Conservation (phyloP, 2,113 vertebrate species). For the Bos javanicus region DNA sequence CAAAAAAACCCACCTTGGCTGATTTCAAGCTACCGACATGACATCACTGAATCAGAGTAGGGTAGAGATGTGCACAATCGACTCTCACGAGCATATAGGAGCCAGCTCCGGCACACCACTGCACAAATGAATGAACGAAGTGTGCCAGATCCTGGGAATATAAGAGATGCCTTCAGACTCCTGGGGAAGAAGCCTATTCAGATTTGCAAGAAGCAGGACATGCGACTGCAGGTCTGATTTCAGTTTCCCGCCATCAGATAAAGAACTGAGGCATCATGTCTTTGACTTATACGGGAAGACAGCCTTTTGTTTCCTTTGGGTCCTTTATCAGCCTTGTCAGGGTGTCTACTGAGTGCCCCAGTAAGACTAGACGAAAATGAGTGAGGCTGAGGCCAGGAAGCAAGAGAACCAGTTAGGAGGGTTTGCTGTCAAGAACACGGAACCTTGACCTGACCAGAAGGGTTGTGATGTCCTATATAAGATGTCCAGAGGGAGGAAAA, state of each 20-base stretch:
- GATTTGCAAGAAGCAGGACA: not conserved
- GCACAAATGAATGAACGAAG: not conserved
- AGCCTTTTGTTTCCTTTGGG: not conserved
- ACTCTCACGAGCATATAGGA: not conserved
- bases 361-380: not conserved
- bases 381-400: not conserved
- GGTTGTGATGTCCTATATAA: not conserved
- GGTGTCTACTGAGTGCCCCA: not conserved
- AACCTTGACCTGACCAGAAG: not conserved
- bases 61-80: not conserved
- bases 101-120: not conserved
- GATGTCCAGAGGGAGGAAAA: not conserved
- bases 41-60: not conserved
- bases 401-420: not conserved
- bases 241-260: not conserved
- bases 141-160: not conserved
- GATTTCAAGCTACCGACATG: not conserved
- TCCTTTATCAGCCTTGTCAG: not conserved
- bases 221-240: not conserved
- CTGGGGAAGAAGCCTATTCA: not conserved
- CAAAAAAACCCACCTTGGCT: not conserved
- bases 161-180: not conserved
- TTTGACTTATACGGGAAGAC: not conserved
- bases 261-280: not conserved
- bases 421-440: not conserved